Base-by-base conservation (phyloP, 2,888 invertebrate species). In the Ectropis crepuscularia region DNA sequence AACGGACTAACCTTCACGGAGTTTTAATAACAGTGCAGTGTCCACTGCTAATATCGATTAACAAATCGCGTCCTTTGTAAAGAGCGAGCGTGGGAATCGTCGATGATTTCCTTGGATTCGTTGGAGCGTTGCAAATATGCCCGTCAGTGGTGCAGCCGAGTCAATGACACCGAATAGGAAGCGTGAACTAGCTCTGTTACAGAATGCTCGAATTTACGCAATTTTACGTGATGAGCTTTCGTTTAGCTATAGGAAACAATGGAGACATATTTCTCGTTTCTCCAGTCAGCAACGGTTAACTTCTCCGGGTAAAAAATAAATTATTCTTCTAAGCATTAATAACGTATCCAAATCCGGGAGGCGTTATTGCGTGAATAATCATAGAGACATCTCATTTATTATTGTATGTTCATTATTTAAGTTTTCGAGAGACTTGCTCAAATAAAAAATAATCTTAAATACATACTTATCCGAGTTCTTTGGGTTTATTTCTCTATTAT, bases 101-200 rank as follows among this genome's bases (percentile, higher is more conserved):
- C 74, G 77, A 78, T 79, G 77, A 74, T 76, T 81, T 81, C 77
- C 82, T 79, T 77, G 73, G 75, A 80, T 73, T 76, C 86, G 75
- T 75, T 85, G 81, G 78, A 83, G 86, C 87, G 85, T 85, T 83
- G 79, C 84, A 81, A 86, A 86, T 82, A 83, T 80, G 77, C 76
- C 75, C 77, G 74, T 71, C 77, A 73, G 67, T 74, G 79, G 65
- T 80, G 80, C 80, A 80, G 74, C 72, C 73, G 74, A 80, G 86
- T 87, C 86, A 85, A 77, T 79, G 85, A 84, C 85, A 75, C 74
- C 69, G 71, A 67, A 57, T 61, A 70, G 65, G 64, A 67, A 70
- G 53, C 39, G 55, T 48, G 36, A 48, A 63, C 67, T 66, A 69
- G 61, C 65, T 63, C 68, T 67, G 37, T 57, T 57, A 61, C 64